Base-by-base conservation (phyloP, 1,140 invertebrate genomes). In the Megalopta genalis region DNA sequence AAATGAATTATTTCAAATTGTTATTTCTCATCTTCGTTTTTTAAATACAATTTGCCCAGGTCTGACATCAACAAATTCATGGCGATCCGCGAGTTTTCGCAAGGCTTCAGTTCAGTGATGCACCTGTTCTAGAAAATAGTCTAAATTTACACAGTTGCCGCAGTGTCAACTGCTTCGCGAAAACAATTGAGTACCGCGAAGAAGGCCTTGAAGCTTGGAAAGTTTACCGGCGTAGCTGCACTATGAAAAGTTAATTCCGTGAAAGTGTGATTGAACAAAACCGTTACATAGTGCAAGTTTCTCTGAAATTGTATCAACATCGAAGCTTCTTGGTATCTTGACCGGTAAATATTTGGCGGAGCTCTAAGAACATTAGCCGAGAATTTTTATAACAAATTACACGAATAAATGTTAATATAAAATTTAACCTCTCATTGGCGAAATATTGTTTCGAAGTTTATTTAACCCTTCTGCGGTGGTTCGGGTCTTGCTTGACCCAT, bases 121-220 rank as follows among this genome's bases (percentile, higher is more conserved):
- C 39, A 72, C 27, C 52, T 63, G 49, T 79, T 74, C 70, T 32
- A 49, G 71, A 73, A 66, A 59, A 59, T 64, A n/a, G 7, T 79
- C 68, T 79, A 66, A 57, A 74, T 79, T 79, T 66, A 60, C 21
- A 46, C 39, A 49, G 46, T 68, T 54, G 49, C 25, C 25, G 12
- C 25, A 79, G 52, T 63, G 52, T 74, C 54, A 46, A 42, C 23
- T 14, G 21, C 16, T 42, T 46, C 21, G 69, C 37, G 39, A 57
- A 64, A 66, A 52, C 71, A 73, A 73, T 79, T 59, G 73, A 49
- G 71, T 74, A 74, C 70, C n/a, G 54, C 49, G 77, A 66, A 74
- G 12, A n/a, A 49, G 52, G 10, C 77, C 60, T 79, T 74, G 71
- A 49, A 74, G 65, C 69, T 65, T 37, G 21, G 14, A 57, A 18